These are phyloP conservation scores for Cataglyphis albicans DNA, from an alignment of 2,888 invertebrate species.

Conservation along the genomic window DNA sequence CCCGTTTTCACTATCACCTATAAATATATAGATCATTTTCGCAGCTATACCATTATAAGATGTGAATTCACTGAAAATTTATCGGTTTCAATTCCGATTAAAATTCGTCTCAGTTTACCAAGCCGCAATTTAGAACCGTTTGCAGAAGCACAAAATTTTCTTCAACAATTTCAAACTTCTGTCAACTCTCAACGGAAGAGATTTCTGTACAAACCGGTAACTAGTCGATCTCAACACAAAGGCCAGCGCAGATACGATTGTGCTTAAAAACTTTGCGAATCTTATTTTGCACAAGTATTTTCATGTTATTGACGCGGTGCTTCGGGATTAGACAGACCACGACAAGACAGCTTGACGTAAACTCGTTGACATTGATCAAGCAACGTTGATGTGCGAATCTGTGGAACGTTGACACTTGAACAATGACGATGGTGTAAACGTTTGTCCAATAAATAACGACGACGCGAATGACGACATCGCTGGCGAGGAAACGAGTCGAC, in stretches of 20 bases:
- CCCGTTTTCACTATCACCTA: background rate
- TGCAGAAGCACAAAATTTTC: conserved; percentile 41
- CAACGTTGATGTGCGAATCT: conserved; percentile 17
- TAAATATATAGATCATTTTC: conserved; percentile 2
- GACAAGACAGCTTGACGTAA: conserved; percentile 46
- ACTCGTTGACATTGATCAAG: conserved; percentile 35
- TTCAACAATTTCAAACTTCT: conserved; percentile 52
- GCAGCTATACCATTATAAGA: background rate
- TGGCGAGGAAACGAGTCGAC: background rate
- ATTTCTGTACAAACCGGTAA: conserved; percentile 43
- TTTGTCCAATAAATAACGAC: conserved; percentile 48
- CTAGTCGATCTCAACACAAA: conserved; percentile 55
- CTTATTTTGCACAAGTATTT: conserved; percentile 64
- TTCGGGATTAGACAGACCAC: conserved; percentile 47
- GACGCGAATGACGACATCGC: conserved; percentile 7
- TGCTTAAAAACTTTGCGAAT: conserved; percentile 58
- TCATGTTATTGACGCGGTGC: conserved; percentile 56
- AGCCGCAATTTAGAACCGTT: conserved; percentile 7
- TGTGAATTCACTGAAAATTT: conserved; percentile 3
- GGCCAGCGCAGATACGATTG: conserved; percentile 65
- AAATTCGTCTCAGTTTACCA: background rate
- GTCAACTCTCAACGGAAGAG: background rate
- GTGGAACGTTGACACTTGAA: conserved; percentile 55
- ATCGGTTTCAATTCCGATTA: conserved; percentile 22
- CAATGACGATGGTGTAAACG: conserved; percentile 49